Conservation (phyloP, 2,113 vertebrate species). For the Caranx melampygus region DNA sequence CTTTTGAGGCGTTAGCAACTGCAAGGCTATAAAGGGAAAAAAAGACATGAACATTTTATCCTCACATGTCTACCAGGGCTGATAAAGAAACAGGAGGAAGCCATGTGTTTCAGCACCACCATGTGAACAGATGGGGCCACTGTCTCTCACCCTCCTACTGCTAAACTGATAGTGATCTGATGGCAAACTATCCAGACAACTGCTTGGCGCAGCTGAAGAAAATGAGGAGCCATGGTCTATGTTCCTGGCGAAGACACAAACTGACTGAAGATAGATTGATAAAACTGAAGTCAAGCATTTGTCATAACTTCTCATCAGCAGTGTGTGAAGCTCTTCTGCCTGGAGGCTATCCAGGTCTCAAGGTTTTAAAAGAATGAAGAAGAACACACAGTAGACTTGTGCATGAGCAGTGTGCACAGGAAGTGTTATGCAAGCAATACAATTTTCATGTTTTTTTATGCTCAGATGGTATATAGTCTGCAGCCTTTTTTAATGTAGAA, state of each 20-base stretch:
- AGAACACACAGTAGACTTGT: slow-evolving; percentile 13
- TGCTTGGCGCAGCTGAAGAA: slow-evolving; percentile 39
- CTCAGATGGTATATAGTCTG: background rate
- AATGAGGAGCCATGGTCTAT: slow-evolving; percentile 35
- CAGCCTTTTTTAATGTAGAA: background rate
- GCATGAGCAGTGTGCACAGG: slow-evolving; percentile 16
- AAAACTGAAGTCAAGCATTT: slow-evolving; percentile 55
- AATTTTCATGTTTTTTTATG: slow-evolving; percentile 13
- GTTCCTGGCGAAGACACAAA: slow-evolving; percentile 42
- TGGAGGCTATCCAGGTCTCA: slow-evolving; percentile 32
- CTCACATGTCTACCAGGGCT: slow-evolving; percentile 18
- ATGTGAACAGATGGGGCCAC: slow-evolving; percentile 53
- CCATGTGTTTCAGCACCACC: slow-evolving; percentile 38
- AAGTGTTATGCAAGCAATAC: slow-evolving; percentile 22
- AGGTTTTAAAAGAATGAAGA: slow-evolving; percentile 28
- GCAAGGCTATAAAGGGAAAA: slow-evolving; percentile 16
- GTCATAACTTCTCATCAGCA: slow-evolving; percentile 50
- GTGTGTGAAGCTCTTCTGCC: slow-evolving; percentile 39
- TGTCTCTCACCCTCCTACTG: slow-evolving; percentile 34
- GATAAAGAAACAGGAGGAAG: slow-evolving; percentile 48
- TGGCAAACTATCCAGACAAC: slow-evolving; percentile 54
- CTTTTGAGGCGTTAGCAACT: slow-evolving; percentile 27
- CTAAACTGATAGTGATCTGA: slow-evolving; percentile 46
- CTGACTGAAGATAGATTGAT: slow-evolving; percentile 30
- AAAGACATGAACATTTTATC: slow-evolving; percentile 21